Base-by-base conservation (phyloP, 2,113 vertebrate genomes). In the Dissostichus mawsoni region DNA sequence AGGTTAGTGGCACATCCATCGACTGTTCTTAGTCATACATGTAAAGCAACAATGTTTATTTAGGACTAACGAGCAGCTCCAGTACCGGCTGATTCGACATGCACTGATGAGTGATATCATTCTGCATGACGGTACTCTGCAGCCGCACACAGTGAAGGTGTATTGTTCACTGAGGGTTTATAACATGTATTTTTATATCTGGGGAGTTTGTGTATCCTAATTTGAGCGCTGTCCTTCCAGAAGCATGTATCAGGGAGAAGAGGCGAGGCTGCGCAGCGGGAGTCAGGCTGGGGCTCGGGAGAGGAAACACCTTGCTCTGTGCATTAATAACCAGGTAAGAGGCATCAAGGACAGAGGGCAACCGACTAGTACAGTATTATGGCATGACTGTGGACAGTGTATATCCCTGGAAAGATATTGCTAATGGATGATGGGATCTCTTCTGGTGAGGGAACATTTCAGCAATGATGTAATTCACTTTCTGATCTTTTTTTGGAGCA, bases 291-390 rank as follows among this genome's bases (percentile, higher is more conserved):
- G 29, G 71, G 74, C 90, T 69, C 90, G 93, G 57, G 94, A 94
- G 78, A 92, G 92, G 83, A 94, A 88, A 78, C 92, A 93, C 85
- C 92, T 94, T 52, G 92, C 94, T 48, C 92, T 95, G 79, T 87
- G 90, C 81, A 94, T 95, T 62, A 91, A 83, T 18, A 91, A 87
- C 87, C 94, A 94, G 95, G 95, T 95, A 87, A 92, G 74, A 63
- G 20, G 14, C 69, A 45, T 17, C 16, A 16, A 13, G 8, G 25
- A 8, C n/a, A 51, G 41, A 44, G 20, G 5, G 25, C n/a, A 8
- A 10, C 1, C 23, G 7, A 1, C 13, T 9, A 23, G 25, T 41
- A 41, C 44, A 59, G 14, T 1, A 8, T 48, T 20, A 25, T 58
- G 52, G 14, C 73, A 18, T 56, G 2, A 11, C 4, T 58, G 47